Conservation (phyloP, 2,888 invertebrate species). For the Eupithecia subumbrata region DNA sequence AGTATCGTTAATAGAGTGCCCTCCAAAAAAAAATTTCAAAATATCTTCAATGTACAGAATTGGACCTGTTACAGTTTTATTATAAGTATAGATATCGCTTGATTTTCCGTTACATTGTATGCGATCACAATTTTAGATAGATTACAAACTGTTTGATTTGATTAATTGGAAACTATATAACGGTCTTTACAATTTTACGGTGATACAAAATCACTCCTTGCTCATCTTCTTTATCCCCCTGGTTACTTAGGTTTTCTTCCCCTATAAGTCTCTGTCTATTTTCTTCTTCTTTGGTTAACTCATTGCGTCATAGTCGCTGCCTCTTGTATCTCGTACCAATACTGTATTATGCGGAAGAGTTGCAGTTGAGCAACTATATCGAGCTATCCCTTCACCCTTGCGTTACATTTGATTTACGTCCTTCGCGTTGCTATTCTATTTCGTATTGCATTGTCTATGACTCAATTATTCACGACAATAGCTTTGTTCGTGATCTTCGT, state of each 20-base stretch:
- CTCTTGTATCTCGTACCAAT: constrained; percentile 42
- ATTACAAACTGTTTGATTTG: not conserved
- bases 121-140: not conserved
- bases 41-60: too few species aligned
- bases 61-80: too few species aligned
- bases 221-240: not conserved
- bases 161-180: not conserved
- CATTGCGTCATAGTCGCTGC: constrained; percentile 33
- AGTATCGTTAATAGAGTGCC: too few species aligned
- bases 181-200: not conserved
- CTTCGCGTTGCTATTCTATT: constrained; percentile 20
- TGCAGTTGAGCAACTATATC: constrained; percentile 39
- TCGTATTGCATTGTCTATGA: constrained; percentile 25
- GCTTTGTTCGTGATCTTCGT: constrained; percentile 5
- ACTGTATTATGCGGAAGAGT: constrained; percentile 62
- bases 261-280: not conserved
- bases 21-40: too few species aligned
- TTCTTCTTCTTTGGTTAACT: not conserved
- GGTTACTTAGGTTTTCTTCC: not conserved
- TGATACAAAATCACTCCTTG: not conserved
- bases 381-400: constrained; percentile 34
- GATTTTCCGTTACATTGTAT: not conserved
- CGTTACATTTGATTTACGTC: constrained; percentile 40
- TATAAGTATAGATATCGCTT: not conserved
- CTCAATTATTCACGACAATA: constrained; percentile 31